Conservation (phyloP, 2,888 invertebrate genomes). For the Campoletis raptor region DNA sequence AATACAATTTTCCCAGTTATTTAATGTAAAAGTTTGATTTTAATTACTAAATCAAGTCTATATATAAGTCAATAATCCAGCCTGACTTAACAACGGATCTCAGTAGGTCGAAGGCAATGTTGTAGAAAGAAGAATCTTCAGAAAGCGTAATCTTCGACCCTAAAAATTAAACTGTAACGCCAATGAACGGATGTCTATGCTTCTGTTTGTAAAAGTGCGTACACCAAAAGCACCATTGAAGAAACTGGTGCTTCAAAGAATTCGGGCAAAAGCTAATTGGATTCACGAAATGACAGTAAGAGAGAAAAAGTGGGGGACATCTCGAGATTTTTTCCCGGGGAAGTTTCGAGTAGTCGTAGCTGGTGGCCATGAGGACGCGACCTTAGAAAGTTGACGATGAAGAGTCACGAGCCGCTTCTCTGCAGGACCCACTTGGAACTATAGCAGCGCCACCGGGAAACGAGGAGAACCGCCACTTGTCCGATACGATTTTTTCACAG, state of each 20-base stretch:
- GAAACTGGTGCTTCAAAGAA: conserved; percentile 66
- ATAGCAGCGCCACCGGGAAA: conserved; percentile 45
- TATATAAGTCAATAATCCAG: not conserved
- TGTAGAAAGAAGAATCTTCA: not conserved
- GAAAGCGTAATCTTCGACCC: not conserved
- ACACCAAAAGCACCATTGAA: conserved; percentile 19
- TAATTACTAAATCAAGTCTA: not conserved
- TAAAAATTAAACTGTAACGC: not conserved
- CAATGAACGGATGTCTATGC: conserved; percentile 22
- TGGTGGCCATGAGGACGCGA: conserved; percentile 37
- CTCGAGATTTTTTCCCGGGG: conserved; percentile 52
- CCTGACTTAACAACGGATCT: not conserved
- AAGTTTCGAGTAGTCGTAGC: conserved; percentile 65
- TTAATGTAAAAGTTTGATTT: not conserved
- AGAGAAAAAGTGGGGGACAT: conserved; percentile 29
- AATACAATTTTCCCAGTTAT: not conserved
- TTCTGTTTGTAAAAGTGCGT: conserved; percentile 3
- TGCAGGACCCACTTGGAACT: conserved; percentile 43
- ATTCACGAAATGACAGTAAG: conserved; percentile 56
- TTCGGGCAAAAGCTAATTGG: conserved; percentile 66
- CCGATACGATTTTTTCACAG: conserved; percentile 51
- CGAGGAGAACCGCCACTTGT: conserved; percentile 58
- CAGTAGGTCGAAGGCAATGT: not conserved
- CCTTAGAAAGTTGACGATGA: conserved; percentile 25
- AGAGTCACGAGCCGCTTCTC: conserved; percentile 10